These are phyloP conservation scores for Macheiramphus alcinus DNA, from an alignment of 2,113 vertebrate species.

Conservation along the genomic window DNA sequence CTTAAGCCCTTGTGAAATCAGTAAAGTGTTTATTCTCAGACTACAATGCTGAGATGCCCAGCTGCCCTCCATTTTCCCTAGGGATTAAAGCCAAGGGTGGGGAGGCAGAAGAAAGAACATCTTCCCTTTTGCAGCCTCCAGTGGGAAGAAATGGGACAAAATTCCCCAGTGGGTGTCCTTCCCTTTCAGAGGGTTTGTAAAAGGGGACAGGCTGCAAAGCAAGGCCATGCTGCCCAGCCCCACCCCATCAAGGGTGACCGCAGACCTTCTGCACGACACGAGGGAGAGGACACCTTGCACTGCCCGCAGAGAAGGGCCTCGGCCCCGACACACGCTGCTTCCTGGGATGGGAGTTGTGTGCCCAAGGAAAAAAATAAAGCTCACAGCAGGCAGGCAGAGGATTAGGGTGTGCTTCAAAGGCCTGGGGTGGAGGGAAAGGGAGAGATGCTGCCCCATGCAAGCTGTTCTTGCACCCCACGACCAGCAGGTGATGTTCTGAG, in stretches of 20 bases:
- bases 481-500: background rate
- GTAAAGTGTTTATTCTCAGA: background rate
- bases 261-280: fast-evolving
- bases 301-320: fast-evolving
- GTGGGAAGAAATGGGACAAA: background rate
- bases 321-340: fast-evolving
- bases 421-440: no score
- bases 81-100: background rate
- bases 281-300: background rate
- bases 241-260: background rate
- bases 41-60: background rate
- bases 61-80: background rate
- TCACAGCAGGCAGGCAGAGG: background rate
- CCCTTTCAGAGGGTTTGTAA: background rate
- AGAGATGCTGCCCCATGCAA: background rate
- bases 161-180: background rate
- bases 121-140: background rate
- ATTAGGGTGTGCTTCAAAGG: background rate
- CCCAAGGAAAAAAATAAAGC: background rate
- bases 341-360: no score
- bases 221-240: background rate
- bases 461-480: background rate
- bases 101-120: background rate
- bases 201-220: background rate
- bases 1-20: background rate